Conservation (phyloP, 2,797 vertebrate species). For the Novumbra hubbsi region DNA sequence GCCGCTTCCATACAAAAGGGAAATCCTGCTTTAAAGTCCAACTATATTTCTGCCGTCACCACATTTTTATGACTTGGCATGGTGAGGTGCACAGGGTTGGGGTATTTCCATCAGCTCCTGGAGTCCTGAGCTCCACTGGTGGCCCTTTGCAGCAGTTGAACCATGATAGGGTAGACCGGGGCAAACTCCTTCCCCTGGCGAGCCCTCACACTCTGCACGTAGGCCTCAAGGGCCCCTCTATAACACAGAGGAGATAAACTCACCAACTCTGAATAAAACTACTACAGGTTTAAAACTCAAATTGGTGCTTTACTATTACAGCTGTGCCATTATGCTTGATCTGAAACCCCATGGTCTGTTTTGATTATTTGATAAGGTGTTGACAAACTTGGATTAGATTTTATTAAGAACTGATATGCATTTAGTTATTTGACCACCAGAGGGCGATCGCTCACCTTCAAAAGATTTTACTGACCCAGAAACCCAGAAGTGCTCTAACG, state of each 20-base stretch:
- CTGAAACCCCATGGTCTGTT: neutral
- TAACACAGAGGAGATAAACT: neutral
- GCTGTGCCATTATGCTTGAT: neutral
- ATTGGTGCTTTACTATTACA: neutral
- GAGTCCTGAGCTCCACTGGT: conserved; percentile 67
- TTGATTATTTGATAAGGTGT: neutral
- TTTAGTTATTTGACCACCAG: conserved; percentile 15
- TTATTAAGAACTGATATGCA: neutral
- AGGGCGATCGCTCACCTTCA: conserved; percentile 4
- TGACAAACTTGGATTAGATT: no score
- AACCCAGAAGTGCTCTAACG: no score
- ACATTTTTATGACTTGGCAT: neutral
- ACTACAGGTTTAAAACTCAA: no score
- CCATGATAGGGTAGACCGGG: conserved; percentile 93
- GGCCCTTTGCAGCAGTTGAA: conserved; percentile 90
- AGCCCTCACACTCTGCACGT: conserved; percentile 87
- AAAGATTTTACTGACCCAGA: no score
- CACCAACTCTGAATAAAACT: no score
- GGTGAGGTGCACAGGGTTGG: neutral
- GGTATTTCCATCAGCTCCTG: conserved; percentile 24
- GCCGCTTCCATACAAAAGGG: neutral
- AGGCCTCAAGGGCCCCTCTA: conserved; percentile 92
- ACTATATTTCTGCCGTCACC: neutral
- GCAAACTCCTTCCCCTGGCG: conserved; percentile 93
- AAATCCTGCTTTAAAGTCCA: neutral